Conservation (phyloP, 2,888 invertebrate genomes). For the Tetranychus truncatus region DNA sequence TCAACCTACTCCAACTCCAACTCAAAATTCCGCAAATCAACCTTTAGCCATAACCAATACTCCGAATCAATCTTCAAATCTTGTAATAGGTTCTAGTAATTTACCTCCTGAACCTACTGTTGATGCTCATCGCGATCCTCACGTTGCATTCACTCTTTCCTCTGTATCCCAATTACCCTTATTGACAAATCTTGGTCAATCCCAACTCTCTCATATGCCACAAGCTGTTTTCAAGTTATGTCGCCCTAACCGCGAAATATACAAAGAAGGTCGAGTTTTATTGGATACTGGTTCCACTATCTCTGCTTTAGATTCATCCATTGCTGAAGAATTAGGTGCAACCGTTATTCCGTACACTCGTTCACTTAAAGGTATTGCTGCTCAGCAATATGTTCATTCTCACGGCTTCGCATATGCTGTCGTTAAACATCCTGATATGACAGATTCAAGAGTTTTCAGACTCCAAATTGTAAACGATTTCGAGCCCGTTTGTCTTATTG, state of each 20-base stretch:
- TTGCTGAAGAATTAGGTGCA: not conserved
- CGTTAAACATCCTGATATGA: not conserved
- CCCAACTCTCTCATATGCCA: not conserved
- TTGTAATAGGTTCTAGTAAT: too few relatives aligned
- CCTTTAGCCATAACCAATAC: too few relatives aligned
- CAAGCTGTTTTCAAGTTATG: not conserved
- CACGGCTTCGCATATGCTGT: not conserved
- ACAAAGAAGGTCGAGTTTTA: not conserved
- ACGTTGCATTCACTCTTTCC: too few relatives aligned
- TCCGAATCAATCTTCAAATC: too few relatives aligned
- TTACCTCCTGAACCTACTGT: too few relatives aligned
- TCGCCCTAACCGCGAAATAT: not conserved
- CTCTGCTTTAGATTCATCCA: not conserved
- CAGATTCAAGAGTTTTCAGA: not conserved
- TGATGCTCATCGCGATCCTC: too few relatives aligned
- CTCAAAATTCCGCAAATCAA: too few relatives aligned
- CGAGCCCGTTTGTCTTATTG: not conserved
- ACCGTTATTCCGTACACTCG: not conserved
- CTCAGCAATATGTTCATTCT: not conserved
- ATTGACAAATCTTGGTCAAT: too few relatives aligned
- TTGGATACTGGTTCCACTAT: not conserved
- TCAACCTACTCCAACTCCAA: too few relatives aligned
- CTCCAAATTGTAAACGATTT: not conserved
- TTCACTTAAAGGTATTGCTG: not conserved
- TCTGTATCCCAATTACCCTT: too few relatives aligned